Percentiles rank a stretch among this genome's conserved stretches.
phyloP scores from a whole-genome alignment of 2,888 invertebrate species.

The Diploptera punctata region DNA sequence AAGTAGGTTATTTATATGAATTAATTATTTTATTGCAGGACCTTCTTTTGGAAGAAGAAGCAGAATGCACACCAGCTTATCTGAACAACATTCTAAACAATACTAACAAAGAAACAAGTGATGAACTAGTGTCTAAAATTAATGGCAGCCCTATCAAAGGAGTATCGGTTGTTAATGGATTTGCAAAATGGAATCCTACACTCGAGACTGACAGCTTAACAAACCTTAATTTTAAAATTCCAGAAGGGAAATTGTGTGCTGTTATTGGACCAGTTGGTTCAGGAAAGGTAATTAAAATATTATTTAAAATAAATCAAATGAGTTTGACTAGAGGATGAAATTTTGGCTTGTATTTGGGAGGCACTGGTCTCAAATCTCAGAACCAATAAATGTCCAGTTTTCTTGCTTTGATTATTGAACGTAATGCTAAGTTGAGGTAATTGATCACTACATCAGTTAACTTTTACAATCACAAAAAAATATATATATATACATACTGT shows the following conservation, averaged over 20 bases:
- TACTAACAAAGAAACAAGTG: neutral
- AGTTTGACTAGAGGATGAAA: too few relatives aligned
- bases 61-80: neutral
- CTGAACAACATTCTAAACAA: neutral
- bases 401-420: too few relatives aligned
- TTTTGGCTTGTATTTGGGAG: too few relatives aligned
- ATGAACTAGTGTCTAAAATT: neutral
- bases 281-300: slow-evolving; percentile 56
- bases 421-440: too few relatives aligned
- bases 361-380: too few relatives aligned
- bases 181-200: slow-evolving; percentile 45
- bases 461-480: too few relatives aligned
- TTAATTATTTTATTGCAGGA: too few relatives aligned
- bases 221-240: slow-evolving; percentile 64
- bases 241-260: slow-evolving; percentile 65
- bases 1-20: too few relatives aligned
- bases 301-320: neutral
- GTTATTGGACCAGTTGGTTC: slow-evolving; percentile 74
- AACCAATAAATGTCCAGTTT: too few relatives aligned
- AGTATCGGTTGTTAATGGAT: slow-evolving; percentile 28
- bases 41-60: slow-evolving; percentile 33
- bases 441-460: too few relatives aligned
- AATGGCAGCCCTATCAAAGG: neutral
- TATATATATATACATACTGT: too few relatives aligned
- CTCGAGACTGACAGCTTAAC: slow-evolving; percentile 49